Evolutionary conservation across 1,140 invertebrate species (phyloP).

Genomic region (Portunus trituberculatus): DNA sequence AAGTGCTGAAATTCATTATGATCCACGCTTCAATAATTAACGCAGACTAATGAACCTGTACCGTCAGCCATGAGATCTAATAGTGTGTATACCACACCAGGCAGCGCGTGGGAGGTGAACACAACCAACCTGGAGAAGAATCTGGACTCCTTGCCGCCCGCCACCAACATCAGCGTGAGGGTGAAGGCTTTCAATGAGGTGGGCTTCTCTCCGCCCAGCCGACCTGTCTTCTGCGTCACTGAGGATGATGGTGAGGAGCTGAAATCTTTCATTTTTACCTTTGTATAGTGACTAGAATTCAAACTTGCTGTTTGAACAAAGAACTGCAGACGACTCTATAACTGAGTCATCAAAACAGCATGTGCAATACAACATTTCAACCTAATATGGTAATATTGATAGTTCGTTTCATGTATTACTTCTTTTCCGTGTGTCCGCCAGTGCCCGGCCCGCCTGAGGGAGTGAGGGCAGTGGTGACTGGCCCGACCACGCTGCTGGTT

Average conservation of each 20-base stretch:
- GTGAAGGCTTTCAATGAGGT: conserved; percentile 82
- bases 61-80: not conserved
- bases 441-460: conserved; percentile 64
- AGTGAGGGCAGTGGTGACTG: conserved; percentile 66
- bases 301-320: no score
- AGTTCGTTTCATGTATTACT: not conserved
- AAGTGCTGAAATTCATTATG: no score
- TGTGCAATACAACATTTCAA: no score
- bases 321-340: no score
- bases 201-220: conserved; percentile 82
- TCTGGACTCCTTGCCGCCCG: conserved; percentile 57
- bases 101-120: conserved; percentile 55
- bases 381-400: not conserved
- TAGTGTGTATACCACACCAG: not conserved
- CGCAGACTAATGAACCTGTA: no score
- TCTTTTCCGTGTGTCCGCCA: not conserved
- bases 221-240: conserved; percentile 79
- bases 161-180: conserved; percentile 81
- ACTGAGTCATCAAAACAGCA: no score
- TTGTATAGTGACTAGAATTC: no score
- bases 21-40: no score
- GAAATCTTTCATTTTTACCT: not conserved
- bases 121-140: conserved; percentile 74
- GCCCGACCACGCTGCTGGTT: conserved; percentile 58
- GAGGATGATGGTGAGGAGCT: conserved; percentile 79